A percentile compares a stretch with the other conserved stretches of the same genome.
Evolutionary conservation across 2,797 vertebrate species (phyloP).

Genomic region (Mus caroli): DNA sequence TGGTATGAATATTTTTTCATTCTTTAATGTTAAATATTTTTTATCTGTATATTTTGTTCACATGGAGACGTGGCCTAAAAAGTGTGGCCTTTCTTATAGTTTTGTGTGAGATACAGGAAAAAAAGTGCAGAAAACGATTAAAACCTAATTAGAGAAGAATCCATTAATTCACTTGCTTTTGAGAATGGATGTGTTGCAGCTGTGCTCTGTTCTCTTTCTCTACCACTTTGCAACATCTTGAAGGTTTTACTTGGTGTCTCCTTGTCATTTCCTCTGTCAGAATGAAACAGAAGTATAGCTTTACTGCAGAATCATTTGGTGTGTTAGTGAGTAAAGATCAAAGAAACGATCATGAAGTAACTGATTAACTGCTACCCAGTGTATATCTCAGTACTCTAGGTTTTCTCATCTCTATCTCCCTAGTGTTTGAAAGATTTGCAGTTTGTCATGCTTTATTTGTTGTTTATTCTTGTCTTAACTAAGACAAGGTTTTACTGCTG

Average conservation of each 20-base stretch:
- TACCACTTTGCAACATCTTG: background rate
- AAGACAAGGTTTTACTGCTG: background rate
- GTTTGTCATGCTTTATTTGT: conserved; percentile 28
- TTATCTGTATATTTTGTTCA: conserved; percentile 24
- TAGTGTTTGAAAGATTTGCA: background rate
- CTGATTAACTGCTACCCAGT: background rate
- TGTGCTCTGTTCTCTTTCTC: background rate
- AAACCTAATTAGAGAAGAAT: background rate
- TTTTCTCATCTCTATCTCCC: background rate
- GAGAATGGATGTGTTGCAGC: background rate
- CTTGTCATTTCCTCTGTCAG: background rate
- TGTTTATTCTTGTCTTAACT: background rate
- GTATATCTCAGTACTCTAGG: background rate
- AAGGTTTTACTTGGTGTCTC: background rate
- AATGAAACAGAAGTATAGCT: conserved; percentile 31
- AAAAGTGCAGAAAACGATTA: conserved; percentile 35
- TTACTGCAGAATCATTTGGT: background rate
- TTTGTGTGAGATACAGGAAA: conserved; percentile 42
- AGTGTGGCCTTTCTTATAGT: conserved; percentile 9
- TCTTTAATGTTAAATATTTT: conserved; percentile 53
- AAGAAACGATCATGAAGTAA: background rate
- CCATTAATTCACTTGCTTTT: background rate
- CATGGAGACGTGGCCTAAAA: conserved; percentile 39
- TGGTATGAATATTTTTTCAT: background rate
- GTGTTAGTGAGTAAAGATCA: background rate